phyloP scores from a whole-genome alignment of 1,140 invertebrate species.

The Nilaparvata lugens region DNA sequence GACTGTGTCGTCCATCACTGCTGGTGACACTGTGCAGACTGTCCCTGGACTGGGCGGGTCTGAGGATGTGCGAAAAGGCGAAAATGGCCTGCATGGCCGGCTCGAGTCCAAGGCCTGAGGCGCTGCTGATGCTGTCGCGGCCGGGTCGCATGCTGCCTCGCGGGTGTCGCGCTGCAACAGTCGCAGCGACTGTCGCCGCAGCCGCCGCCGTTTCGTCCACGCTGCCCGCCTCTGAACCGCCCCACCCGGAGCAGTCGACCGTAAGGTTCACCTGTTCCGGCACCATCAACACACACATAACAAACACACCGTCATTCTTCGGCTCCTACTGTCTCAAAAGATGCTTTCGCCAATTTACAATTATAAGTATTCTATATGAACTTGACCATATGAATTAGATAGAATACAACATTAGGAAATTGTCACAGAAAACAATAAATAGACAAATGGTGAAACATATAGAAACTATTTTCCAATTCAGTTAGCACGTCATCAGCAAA shows the following conservation, averaged over 20 bases:
- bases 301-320: not conserved
- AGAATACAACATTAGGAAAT: too few relatives aligned
- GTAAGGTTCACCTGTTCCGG: constrained; percentile 33
- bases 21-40: constrained; percentile 24
- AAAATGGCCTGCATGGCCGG: constrained; percentile 31
- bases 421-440: too few relatives aligned
- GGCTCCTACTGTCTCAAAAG: not conserved
- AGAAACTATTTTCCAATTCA: too few relatives aligned
- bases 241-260: constrained; percentile 32
- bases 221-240: constrained; percentile 4
- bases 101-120: constrained; percentile 30
- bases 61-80: constrained; percentile 33
- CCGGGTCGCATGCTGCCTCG: constrained; percentile 7
- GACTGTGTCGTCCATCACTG: constrained; percentile 20
- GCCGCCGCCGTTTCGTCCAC: constrained; percentile 6
- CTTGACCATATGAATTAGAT: too few relatives aligned
- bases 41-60: constrained; percentile 31
- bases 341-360: not conserved
- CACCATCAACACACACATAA: not conserved
- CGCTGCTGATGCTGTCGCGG: constrained; percentile 27
- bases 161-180: constrained; percentile 3
- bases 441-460: too few relatives aligned
- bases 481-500: too few relatives aligned
- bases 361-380: too few relatives aligned
- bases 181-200: constrained; percentile 8